Evolutionary conservation across 2,888 invertebrate genomes (phyloP), one percentile per base, ranked within the genome.

Genomic region (Harmothoe impar): DNA sequence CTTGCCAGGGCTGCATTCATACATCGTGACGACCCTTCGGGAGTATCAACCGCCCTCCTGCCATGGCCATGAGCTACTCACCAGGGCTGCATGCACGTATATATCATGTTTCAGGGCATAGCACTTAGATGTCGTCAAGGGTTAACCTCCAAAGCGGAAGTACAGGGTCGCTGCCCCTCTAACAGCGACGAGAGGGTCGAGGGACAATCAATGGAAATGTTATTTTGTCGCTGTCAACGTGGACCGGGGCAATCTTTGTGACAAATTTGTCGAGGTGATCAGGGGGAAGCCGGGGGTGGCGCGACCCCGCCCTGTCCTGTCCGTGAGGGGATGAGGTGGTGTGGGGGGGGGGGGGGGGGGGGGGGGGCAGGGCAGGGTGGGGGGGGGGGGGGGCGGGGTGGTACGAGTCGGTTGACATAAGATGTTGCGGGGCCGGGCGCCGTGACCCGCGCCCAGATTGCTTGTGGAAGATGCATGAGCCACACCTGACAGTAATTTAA

Each of bases 361-460:
- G 35, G 81, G 35, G 35, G 35, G 35, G 29, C 77, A n/a, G n/a
- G n/a, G n/a, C n/a, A n/a, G n/a, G 29, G 7, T 3, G 10, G 77
- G 31, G 17, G 17, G 77, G 33, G 77, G 29, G 12, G 31, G 23
- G 31, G 33, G 77, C 31, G 33, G 29, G 10, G 10, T n/a, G 33
- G 15, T 35, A 31, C 25, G 20, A n/a, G 33, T 10, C 86, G 56
- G 86, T 86, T 86, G 86, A 86, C 86, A 86, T 86, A 86, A 86
- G 86, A 86, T 86, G 86, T 86, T 52, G 54, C 54, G 12, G 86
- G 25, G 29, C 54, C 1, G 33, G 81, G 12, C 81, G 86, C 56
- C 86, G 86, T 86, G 86, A 86, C 86, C 86, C 56, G n/a, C 3
- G 86, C 81, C 81, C 86, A 86, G 86, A 86, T 86, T 86, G 86